Percentiles rank a stretch among this genome's conserved stretches.
phyloP scores from a whole-genome alignment of 2,888 invertebrate genomes.

The Brachylomia viminalis region DNA sequence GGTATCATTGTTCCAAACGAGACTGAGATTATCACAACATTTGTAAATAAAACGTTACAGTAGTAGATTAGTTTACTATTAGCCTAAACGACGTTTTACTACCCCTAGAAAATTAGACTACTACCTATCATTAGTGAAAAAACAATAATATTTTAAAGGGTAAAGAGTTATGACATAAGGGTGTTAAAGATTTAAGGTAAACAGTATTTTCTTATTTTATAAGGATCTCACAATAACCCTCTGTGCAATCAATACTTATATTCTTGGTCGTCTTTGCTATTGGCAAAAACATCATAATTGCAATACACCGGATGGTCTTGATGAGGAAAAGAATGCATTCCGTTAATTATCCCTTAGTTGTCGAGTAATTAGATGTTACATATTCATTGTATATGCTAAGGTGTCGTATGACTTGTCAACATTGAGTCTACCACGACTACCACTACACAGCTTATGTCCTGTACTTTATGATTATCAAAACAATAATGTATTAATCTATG shows the following conservation, averaged over 20 bases:
- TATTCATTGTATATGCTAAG: constrained; percentile 4
- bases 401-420: constrained; percentile 24
- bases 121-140: neutral
- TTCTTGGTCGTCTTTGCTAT: neutral
- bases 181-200: neutral
- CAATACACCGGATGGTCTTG: constrained; percentile 17
- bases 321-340: constrained; percentile 31
- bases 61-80: neutral
- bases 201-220: neutral
- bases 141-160: neutral
- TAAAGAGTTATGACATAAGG: too few relatives aligned
- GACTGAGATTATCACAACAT: constrained; percentile 13
- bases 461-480: constrained; percentile 1
- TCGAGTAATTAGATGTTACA: constrained; percentile 32
- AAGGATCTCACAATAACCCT: neutral
- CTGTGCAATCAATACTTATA: neutral
- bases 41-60: constrained; percentile 4
- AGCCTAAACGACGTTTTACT: neutral
- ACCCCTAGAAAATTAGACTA: neutral
- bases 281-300: constrained; percentile 5
- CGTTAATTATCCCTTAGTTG: constrained; percentile 44
- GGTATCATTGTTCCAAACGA: constrained; percentile 13
- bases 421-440: neutral
- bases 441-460: neutral
- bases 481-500: neutral